Evolutionary conservation across 2,113 vertebrate genomes (phyloP).

Genomic region (Coptodon rendalli): DNA sequence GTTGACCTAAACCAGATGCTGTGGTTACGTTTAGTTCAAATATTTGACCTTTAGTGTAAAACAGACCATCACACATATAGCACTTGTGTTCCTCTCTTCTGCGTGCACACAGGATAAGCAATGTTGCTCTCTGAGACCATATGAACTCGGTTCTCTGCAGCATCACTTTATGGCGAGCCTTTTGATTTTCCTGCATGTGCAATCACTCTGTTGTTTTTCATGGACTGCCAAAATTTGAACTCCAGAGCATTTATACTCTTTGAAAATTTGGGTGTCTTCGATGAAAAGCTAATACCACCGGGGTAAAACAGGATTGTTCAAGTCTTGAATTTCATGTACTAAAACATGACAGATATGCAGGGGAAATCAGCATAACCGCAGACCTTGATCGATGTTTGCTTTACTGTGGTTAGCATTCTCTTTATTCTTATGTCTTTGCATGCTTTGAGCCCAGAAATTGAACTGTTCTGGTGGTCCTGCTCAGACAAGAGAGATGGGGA

Average conservation of each 20-base stretch:
- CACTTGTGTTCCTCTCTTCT: neutral
- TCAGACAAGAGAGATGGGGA: neutral
- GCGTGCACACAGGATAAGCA: neutral
- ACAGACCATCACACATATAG: constrained; percentile 8
- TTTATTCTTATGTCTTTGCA: neutral
- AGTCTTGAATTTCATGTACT: neutral
- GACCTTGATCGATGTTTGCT: neutral
- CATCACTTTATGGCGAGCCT: neutral
- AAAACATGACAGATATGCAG: neutral
- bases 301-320: neutral
- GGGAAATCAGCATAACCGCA: constrained; percentile 4
- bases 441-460: neutral
- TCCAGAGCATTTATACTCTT: neutral
- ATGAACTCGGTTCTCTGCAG: neutral
- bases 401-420: neutral
- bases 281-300: neutral
- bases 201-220: neutral
- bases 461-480: neutral
- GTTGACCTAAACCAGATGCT: constrained; percentile 34
- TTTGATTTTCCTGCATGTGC: neutral
- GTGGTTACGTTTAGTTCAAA: constrained; percentile 30
- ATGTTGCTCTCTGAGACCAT: neutral
- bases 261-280: neutral
- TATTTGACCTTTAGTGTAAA: constrained; percentile 34
- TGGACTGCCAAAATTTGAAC: neutral